These are phyloP conservation scores for Rhadina sibilatrix DNA, from an alignment of 2,113 vertebrate species.

Conservation along the genomic window DNA sequence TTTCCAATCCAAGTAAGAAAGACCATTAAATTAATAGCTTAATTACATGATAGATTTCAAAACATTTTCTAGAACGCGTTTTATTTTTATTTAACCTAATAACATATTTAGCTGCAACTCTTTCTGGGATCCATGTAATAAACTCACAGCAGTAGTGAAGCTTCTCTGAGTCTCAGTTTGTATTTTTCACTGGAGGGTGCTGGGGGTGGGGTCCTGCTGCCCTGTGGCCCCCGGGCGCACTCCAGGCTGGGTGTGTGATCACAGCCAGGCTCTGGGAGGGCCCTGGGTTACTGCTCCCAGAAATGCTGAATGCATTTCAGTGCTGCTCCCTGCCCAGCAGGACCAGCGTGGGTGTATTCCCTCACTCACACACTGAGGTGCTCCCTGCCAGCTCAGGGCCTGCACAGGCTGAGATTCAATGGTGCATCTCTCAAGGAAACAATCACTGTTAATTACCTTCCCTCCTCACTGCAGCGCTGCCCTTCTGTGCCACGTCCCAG, in stretches of 20 bases:
- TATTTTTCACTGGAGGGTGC: not conserved
- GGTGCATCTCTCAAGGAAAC: not conserved
- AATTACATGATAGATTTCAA: conserved; percentile 4
- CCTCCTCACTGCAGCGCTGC: not conserved
- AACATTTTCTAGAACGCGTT: not conserved
- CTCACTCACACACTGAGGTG: not conserved
- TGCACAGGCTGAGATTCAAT: not conserved
- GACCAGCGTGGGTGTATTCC: not conserved
- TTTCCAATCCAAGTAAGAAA: not conserved
- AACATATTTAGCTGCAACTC: not conserved
- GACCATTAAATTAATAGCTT: conserved; percentile 47
- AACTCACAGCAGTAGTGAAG: not conserved
- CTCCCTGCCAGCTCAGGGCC: not conserved
- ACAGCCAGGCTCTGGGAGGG: not conserved
- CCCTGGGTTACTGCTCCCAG: not conserved
- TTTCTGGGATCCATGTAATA: not conserved
- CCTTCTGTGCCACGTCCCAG: not conserved
- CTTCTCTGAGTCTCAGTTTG: not conserved
- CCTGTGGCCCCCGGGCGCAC: rapidly evolving
- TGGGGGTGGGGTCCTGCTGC: not conserved
- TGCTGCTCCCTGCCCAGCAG: not conserved
- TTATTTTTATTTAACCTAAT: conserved; percentile 25
- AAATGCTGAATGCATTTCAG: rapidly evolving
- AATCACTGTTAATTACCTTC: not conserved
- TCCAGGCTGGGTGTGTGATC: not conserved